Evolutionary conservation across 2,888 invertebrate genomes (phyloP).

Genomic region (Eupithecia tripunctaria): DNA sequence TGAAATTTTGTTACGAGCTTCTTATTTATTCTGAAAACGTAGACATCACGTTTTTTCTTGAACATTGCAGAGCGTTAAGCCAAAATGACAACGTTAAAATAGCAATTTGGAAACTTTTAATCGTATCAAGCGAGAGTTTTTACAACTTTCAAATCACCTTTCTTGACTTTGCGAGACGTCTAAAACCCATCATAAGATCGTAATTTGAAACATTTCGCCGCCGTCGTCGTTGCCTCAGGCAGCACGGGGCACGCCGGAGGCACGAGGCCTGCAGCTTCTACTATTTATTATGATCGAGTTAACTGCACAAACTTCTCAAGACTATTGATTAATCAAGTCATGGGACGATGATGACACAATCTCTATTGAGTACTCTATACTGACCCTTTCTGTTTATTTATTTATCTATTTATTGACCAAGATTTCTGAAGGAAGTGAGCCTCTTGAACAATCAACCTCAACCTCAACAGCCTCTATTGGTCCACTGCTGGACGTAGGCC

Average conservation of each 20-base stretch:
- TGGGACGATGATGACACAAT: no score
- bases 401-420: no score
- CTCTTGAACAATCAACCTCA: no score
- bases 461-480: no score
- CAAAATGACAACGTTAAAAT: constrained; percentile 13
- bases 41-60: not conserved
- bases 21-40: not conserved
- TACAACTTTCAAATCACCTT: constrained; percentile 47
- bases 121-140: constrained; percentile 43
- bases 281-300: not conserved
- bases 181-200: constrained; percentile 43
- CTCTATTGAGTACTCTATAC: no score
- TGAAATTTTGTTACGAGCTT: not conserved
- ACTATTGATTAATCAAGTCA: not conserved
- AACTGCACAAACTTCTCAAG: not conserved
- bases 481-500: no score
- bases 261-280: not conserved
- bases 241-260: not conserved
- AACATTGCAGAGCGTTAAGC: not conserved
- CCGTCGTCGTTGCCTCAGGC: not conserved
- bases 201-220: constrained; percentile 42
- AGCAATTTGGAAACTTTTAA: constrained; percentile 44
- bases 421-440: no score
- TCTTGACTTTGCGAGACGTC: constrained; percentile 44
- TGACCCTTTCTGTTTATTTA: no score